These are phyloP conservation scores for Macrobrachium nipponense DNA, from an alignment of 1,140 invertebrate genomes.

Conservation along the genomic window DNA sequence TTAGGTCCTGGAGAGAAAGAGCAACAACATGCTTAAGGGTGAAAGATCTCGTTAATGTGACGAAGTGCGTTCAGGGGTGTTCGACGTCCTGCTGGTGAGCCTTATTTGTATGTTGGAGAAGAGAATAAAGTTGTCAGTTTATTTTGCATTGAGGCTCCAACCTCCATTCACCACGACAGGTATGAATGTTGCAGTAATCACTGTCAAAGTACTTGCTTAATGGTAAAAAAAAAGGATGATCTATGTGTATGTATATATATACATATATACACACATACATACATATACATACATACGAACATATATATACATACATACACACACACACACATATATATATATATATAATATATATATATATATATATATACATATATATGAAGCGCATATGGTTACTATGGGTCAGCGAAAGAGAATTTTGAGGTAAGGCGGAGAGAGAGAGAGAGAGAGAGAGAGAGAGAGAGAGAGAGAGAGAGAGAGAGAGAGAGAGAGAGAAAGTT, in stretches of 20 bases:
- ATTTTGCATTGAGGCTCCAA: no score
- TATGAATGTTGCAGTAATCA: no score
- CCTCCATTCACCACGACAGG: no score
- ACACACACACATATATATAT: slow-evolving; percentile 2
- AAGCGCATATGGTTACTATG: not conserved
- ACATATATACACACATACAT: slow-evolving; percentile 4
- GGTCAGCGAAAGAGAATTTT: not conserved
- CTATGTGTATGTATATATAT: slow-evolving; percentile 29
- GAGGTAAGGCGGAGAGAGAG: slow-evolving; percentile 13
- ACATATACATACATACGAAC: not conserved
- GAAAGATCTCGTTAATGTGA: not conserved
- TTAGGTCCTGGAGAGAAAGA: not conserved
- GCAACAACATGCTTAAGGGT: not conserved
- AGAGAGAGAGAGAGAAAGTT: not conserved
- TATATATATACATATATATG: not conserved
- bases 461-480: slow-evolving; percentile 2
- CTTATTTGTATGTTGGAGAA: no score
- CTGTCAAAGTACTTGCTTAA: not conserved
- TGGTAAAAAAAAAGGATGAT: not conserved
- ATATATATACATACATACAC: slow-evolving; percentile 20
- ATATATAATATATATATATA: slow-evolving; percentile 13
- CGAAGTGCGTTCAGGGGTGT: no score
- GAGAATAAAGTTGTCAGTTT: no score
- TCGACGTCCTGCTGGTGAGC: no score
- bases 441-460: slow-evolving; percentile 20